phyloP scores from a whole-genome alignment of 2,113 vertebrate species.

The Cryptotis parvus region DNA sequence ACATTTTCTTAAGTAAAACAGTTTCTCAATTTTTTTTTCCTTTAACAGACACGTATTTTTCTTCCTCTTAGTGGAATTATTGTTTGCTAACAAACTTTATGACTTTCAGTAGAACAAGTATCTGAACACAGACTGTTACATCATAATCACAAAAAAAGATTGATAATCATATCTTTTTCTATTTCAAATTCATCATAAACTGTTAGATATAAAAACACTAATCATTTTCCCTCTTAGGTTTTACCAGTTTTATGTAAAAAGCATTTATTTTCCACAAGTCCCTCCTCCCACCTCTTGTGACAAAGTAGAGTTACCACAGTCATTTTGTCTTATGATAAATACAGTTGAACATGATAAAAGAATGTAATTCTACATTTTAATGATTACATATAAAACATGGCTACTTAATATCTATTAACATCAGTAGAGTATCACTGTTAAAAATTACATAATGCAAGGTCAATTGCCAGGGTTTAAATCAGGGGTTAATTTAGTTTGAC shows the following conservation, averaged over 20 bases:
- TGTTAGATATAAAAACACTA: background rate
- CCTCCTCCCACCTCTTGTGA: background rate
- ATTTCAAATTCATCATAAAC: background rate
- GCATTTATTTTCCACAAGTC: background rate
- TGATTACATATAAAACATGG: constrained; percentile 16
- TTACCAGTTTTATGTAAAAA: background rate
- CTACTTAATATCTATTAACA: background rate
- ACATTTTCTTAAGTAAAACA: constrained; percentile 17
- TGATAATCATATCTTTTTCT: constrained; percentile 33
- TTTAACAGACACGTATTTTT: background rate
- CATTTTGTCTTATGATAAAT: constrained; percentile 5
- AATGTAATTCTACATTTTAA: background rate
- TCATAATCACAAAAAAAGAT: background rate
- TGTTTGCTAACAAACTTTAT: constrained; percentile 50
- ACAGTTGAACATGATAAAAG: background rate
- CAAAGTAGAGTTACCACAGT: background rate
- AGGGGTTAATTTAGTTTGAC: background rate
- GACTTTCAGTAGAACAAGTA: constrained; percentile 29
- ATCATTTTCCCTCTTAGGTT: background rate
- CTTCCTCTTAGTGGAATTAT: background rate
- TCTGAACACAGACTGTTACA: constrained; percentile 26
- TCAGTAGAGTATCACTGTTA: background rate
- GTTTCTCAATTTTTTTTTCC: background rate
- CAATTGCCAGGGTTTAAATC: background rate
- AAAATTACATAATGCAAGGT: background rate